phyloP scores from a whole-genome alignment of 2,888 invertebrate genomes.

The Euproctis similis region DNA sequence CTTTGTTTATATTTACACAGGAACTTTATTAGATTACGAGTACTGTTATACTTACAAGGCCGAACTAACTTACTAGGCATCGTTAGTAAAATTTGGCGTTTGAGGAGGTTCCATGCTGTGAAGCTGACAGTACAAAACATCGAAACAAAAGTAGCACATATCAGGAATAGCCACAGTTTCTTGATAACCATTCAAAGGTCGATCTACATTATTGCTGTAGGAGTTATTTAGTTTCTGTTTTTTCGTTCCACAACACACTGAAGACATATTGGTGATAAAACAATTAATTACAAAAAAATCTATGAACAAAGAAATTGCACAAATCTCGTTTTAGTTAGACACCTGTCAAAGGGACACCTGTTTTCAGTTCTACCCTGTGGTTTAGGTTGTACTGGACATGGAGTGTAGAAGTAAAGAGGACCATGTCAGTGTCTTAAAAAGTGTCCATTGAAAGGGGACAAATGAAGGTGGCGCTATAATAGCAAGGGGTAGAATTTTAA shows the following conservation, averaged over 20 bases:
- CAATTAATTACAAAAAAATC: slow-evolving; percentile 5
- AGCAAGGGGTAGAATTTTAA: too few relatives aligned
- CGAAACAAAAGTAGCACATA: slow-evolving; percentile 99
- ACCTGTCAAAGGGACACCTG: too few relatives aligned
- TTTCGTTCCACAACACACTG: slow-evolving; percentile 93
- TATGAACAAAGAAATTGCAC: slow-evolving; percentile 28
- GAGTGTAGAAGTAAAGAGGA: too few relatives aligned
- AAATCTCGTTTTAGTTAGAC: too few relatives aligned
- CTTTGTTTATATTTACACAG: too few relatives aligned
- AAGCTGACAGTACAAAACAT: slow-evolving; percentile 96
- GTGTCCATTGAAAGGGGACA: too few relatives aligned
- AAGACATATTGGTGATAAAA: slow-evolving; percentile 82
- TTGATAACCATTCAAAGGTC: slow-evolving; percentile 72
- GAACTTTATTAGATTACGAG: not conserved
- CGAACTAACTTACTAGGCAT: slow-evolving; percentile 88
- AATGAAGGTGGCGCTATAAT: too few relatives aligned
- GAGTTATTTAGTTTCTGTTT: slow-evolving; percentile 91
- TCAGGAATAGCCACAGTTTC: slow-evolving; percentile 88
- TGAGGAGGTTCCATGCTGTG: slow-evolving; percentile 94
- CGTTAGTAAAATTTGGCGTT: slow-evolving; percentile 94
- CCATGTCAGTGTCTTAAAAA: too few relatives aligned
- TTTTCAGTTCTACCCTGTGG: too few relatives aligned
- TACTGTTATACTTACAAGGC: slow-evolving; percentile 13
- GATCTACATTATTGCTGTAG: slow-evolving; percentile 75
- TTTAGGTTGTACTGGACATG: too few relatives aligned